Evolutionary conservation across 2,113 vertebrate species (phyloP), one percentile per base, ranked within the genome.

Genomic region (Catagonus wagneri): DNA sequence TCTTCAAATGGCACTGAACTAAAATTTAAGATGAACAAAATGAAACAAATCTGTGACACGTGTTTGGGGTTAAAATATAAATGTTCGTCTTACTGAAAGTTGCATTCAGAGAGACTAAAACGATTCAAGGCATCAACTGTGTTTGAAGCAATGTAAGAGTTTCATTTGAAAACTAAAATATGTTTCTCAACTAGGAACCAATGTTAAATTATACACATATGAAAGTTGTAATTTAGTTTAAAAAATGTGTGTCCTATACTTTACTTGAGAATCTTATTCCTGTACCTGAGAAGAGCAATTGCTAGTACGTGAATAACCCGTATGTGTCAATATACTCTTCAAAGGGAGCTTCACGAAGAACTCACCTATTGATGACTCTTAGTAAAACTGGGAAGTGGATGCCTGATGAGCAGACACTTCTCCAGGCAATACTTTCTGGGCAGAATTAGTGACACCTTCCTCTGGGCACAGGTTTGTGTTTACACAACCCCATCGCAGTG

Each of bases 1-100:
- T 98, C 98, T 97, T 99, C 98, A 98, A 98, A 99, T 63, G 98
- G 98, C 14, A 99, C 7, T 85, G 99, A 98, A 81, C 99, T 99
- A 96, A 61, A 96, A 97, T 85, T 58, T 78, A 91, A 20, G 27
- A 89, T 27, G 92, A 90, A 89, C n/a, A 80, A 94, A 95, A 93
- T 36, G 32, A 96, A 96, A 92, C 2, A 78, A 54, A 63, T 63
- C 25, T 81, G 25, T 66, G 69, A 81, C 7, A 50, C 84, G 0
- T 65, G 1, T 65, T 68, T 68, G 58, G 10, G 78, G 89, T 60
- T 86, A 89, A 96, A 75, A 72, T 68, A 72, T 13, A 90, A 72
- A 63, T 14, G 10, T 54, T 34, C 93, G 81, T 95, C 32, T 94
- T 58, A 71, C 2, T 54, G 20, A 93, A 88, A 90, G 76, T 13